A percentile compares a stretch with the other conserved stretches of the same genome.
Evolutionary conservation across 2,797 vertebrate genomes (phyloP).

Genomic region (Glyptemys insculpta): DNA sequence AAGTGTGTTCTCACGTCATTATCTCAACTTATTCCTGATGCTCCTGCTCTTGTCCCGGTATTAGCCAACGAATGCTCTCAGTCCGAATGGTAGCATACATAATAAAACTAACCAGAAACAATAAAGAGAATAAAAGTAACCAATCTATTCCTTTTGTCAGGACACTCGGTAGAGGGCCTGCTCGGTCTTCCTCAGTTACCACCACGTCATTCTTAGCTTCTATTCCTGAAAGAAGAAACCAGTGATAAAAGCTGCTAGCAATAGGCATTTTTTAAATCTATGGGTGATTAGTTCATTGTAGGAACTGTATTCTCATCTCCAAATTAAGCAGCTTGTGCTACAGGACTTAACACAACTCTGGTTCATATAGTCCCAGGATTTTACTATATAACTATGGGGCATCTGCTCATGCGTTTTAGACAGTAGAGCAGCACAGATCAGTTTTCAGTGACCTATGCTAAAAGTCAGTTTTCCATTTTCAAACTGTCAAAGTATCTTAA

Average conservation of each 20-base stretch:
- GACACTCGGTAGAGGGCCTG: slow-evolving; percentile 90
- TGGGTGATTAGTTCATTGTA: neutral
- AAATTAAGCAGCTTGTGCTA: accelerated
- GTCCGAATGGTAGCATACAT: slow-evolving; percentile 92
- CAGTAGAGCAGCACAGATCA: neutral
- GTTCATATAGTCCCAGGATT: neutral
- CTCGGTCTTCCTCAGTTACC: slow-evolving; percentile 86
- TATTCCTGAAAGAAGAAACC: slow-evolving; percentile 85
- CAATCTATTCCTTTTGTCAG: slow-evolving; percentile 92
- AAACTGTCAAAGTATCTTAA: neutral
- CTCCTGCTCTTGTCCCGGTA: slow-evolving; percentile 96
- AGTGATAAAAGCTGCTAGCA: neutral
- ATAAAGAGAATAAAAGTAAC: slow-evolving; percentile 94
- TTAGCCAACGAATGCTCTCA: slow-evolving; percentile 94
- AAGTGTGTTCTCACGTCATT: neutral
- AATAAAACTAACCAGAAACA: slow-evolving; percentile 92
- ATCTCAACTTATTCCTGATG: slow-evolving; percentile 88
- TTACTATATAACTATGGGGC: accelerated
- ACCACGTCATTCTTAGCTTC: slow-evolving; percentile 85
- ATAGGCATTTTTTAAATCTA: accelerated
- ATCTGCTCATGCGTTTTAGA: neutral
- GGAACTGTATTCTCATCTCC: neutral
- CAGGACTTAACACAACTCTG: accelerated
- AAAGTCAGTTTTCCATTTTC: neutral
- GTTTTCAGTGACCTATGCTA: neutral